Evolutionary conservation across 1,140 invertebrate species (phyloP), one percentile per base, ranked within the genome.

Genomic region (Anthonomus grandis): DNA sequence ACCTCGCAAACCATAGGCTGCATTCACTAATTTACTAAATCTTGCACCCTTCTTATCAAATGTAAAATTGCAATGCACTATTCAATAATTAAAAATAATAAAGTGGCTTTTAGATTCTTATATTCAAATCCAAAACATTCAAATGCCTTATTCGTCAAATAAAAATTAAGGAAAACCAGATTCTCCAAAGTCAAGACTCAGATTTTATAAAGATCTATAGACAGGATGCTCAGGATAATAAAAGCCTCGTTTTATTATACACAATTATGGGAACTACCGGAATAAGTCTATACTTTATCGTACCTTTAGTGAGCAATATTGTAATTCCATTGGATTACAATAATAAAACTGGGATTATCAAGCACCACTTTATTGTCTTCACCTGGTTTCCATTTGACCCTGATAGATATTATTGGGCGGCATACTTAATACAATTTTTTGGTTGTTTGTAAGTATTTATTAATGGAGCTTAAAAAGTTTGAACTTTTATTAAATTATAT

Each of bases 371-470:
- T 19, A 57, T 62, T 27, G 15, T 53, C 3, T 50, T 22, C 22
- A 53, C 18, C 19, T 62, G 54, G 54, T 57, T 62, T 48, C 59
- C 59, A 18, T 62, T 62, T 49, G 45, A 62, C 36, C 41, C 59
- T 12, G 37, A 62, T 49, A n/a, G 12, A 27, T 38, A 62, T 45
- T 62, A 62, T 31, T 47, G 21, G 19, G 24, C 38, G n/a, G 49
- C 59, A 17, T 57, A 57, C 38, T 6, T 51, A 9, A 57, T 62
- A 22, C 59, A 62, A 23, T 57, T 62, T 18, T 12, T 38, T 12
- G 59, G 41, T 0, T 41, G 49, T 18, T 53, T 57, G 56, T 58
- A 49, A 58, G 56, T 49, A 41, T 12, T 31, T 25, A 3, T 36
- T 19, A 1, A 21, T 47, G 19, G 39, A 22, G 2, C 39, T 39